A percentile compares a stretch with the other conserved stretches of the same genome.
Evolutionary conservation across 2,888 invertebrate genomes (phyloP).

Genomic region (Stratiomys singularior): DNA sequence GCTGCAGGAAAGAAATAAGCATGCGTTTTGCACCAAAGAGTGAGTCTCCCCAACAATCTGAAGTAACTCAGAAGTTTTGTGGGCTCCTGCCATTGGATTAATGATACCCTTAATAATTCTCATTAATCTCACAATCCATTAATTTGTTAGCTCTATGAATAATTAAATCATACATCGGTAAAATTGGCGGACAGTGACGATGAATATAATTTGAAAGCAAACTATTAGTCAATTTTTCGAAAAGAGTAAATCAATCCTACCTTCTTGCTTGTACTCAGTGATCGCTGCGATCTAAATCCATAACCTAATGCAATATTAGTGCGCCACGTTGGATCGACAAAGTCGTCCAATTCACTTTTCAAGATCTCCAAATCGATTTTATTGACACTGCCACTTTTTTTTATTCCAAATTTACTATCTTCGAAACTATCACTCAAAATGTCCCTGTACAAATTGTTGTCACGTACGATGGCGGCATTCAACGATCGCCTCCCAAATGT

Average conservation of each 20-base stretch:
- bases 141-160: no score
- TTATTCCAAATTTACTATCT: constrained; percentile 52
- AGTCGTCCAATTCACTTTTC: constrained; percentile 53
- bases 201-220: no score
- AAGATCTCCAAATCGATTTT: constrained; percentile 53
- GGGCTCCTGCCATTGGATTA: no score
- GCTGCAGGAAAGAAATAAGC: no score
- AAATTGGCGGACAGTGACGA: no score
- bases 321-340: constrained; percentile 52
- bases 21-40: no score
- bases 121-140: no score
- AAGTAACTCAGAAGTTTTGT: no score
- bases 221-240: no score
- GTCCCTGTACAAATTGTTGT: constrained; percentile 51
- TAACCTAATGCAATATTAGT: constrained; percentile 48
- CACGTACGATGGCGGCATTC: constrained; percentile 51
- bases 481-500: constrained; percentile 48
- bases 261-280: constrained; percentile 46
- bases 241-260: constrained; percentile 18
- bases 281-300: constrained; percentile 51
- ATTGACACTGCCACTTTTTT: constrained; percentile 53
- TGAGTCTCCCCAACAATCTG: no score
- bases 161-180: no score
- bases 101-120: no score
- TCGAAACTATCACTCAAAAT: constrained; percentile 52